These are phyloP conservation scores for Tenthredo scrophulariae DNA, from an alignment of 2,888 invertebrate genomes.

Conservation along the genomic window DNA sequence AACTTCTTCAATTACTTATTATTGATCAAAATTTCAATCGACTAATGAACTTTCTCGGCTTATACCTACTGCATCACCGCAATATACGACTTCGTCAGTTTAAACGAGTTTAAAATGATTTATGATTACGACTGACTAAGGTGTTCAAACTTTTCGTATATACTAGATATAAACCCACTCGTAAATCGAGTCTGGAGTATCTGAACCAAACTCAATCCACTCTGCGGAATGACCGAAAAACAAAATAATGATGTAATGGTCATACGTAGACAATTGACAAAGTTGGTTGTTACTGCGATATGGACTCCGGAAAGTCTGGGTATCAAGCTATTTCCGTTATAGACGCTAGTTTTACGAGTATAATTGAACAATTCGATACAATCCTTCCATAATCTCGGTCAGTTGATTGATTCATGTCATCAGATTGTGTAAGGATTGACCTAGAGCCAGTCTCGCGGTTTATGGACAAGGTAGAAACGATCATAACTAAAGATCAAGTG, in stretches of 20 bases:
- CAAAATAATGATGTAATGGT: background rate
- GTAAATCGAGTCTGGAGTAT: background rate
- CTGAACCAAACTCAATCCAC: background rate
- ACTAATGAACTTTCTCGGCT: conserved; percentile 1
- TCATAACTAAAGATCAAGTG: conserved; percentile 47
- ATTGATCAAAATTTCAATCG: conserved; percentile 21
- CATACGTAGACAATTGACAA: background rate
- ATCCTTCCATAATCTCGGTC: background rate
- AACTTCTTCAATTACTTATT: conserved; percentile 38
- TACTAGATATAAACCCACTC: background rate
- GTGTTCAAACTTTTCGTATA: background rate
- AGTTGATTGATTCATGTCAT: background rate
- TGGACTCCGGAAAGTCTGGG: background rate
- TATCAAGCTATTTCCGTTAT: background rate
- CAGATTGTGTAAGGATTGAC: conserved; percentile 26
- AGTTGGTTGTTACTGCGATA: background rate
- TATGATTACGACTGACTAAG: background rate
- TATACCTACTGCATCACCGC: too few relatives aligned
- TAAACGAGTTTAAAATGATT: background rate
- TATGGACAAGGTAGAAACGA: conserved; percentile 45
- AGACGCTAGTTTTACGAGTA: background rate
- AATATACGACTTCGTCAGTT: background rate
- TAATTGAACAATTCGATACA: background rate
- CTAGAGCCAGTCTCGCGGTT: conserved; percentile 1
- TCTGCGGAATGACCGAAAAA: background rate